These are phyloP conservation scores for Hydrotaea cyrtoneurina DNA, from an alignment of 2,888 invertebrate species.

Conservation along the genomic window DNA sequence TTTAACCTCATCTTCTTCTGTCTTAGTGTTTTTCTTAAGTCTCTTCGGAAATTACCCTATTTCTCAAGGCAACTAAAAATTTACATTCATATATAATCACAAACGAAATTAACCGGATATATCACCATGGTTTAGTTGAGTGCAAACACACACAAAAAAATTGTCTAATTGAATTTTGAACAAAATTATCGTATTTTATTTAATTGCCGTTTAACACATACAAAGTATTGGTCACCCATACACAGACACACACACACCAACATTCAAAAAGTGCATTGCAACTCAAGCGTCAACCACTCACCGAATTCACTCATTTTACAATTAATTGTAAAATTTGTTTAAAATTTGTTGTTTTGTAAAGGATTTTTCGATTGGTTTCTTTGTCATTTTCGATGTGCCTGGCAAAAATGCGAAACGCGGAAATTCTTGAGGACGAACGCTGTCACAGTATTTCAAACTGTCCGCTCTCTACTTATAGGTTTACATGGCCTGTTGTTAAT, in stretches of 20 bases:
- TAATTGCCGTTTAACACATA: slow-evolving; percentile 50
- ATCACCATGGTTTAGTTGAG: slow-evolving; percentile 47
- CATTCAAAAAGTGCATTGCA: slow-evolving; percentile 14
- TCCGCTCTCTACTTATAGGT: background rate
- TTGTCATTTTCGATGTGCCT: slow-evolving; percentile 17
- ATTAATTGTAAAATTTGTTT: slow-evolving; percentile 25
- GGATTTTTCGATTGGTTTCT: slow-evolving; percentile 22
- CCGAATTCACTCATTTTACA: background rate
- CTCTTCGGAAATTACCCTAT: too few relatives aligned
- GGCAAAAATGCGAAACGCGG: slow-evolving; percentile 44
- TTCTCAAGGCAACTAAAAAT: too few relatives aligned
- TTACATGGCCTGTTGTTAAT: background rate
- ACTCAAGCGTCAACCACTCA: background rate
- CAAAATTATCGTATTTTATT: slow-evolving; percentile 62
- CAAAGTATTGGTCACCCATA: slow-evolving; percentile 4
- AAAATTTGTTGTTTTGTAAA: background rate
- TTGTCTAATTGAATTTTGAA: slow-evolving; percentile 47
- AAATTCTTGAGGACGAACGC: slow-evolving; percentile 16
- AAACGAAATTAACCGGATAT: slow-evolving; percentile 41
- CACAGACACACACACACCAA: background rate
- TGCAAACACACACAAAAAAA: too few relatives aligned
- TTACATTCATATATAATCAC: too few relatives aligned
- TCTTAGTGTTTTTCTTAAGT: too few relatives aligned
- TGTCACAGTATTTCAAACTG: background rate
- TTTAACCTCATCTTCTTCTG: too few relatives aligned